phyloP scores from a whole-genome alignment of 2,888 invertebrate genomes.

The Drosophila siamana region DNA sequence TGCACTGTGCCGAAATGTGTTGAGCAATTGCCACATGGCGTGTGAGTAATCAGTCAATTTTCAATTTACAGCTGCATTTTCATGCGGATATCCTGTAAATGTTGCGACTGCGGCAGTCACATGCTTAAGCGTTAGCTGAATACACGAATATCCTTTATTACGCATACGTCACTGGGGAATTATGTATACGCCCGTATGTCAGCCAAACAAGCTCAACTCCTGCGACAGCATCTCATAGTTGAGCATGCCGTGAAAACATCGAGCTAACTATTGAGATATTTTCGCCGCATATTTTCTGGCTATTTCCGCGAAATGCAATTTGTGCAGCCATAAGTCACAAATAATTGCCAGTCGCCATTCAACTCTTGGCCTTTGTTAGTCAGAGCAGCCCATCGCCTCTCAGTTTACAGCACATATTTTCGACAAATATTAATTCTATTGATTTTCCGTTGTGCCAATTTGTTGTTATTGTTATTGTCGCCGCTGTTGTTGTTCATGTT shows the following conservation, averaged over 20 bases:
- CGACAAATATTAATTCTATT: slow-evolving; percentile 30
- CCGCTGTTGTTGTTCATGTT: slow-evolving; percentile 8
- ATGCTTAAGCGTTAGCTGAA: too few species aligned
- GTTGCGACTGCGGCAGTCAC: too few species aligned
- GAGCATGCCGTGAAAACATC: too few species aligned
- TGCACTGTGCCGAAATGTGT: background rate
- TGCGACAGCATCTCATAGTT: background rate
- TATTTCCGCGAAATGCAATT: slow-evolving; percentile 13
- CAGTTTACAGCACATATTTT: slow-evolving; percentile 3
- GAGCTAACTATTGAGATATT: slow-evolving; percentile 1
- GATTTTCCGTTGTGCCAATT: slow-evolving; percentile 22
- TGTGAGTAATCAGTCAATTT: slow-evolving; percentile 40
- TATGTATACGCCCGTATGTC: too few species aligned
- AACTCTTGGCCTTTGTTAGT: background rate
- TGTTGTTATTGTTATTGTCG: background rate
- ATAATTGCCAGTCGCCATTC: slow-evolving; percentile 37
- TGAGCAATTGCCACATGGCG: slow-evolving; percentile 47
- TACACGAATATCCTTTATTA: background rate
- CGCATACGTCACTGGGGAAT: background rate
- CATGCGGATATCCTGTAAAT: background rate
- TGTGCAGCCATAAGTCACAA: slow-evolving; percentile 26
- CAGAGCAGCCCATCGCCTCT: background rate
- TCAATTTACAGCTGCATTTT: slow-evolving; percentile 15
- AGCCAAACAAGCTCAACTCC: too few species aligned
- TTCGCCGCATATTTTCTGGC: background rate